phyloP scores from a whole-genome alignment of 1,140 invertebrate species.

The Heliothis subflexa region DNA sequence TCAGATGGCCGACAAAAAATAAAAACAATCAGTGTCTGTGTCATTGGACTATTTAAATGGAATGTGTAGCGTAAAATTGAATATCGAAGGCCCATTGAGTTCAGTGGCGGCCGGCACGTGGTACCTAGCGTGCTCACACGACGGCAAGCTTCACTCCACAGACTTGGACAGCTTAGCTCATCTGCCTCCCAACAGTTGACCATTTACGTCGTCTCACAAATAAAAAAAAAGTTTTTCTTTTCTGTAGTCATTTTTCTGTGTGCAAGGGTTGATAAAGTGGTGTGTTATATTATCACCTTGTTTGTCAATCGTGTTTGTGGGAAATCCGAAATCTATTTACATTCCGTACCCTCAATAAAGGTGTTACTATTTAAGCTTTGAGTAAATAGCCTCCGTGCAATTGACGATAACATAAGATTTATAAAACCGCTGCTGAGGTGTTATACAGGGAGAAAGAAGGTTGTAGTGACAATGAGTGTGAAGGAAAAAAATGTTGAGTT shows the following conservation, averaged over 20 bases:
- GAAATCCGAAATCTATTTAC: conserved; percentile 73
- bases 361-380: conserved; percentile 66
- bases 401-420: conserved; percentile 65
- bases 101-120: conserved; percentile 1
- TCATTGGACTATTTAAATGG: conserved; percentile 45
- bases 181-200: conserved; percentile 13
- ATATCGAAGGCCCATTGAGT: conserved; percentile 39
- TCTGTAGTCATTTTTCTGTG: neutral
- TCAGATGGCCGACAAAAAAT: neutral
- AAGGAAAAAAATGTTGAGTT: conserved; percentile 70
- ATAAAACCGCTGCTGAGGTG: conserved; percentile 64
- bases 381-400: conserved; percentile 61
- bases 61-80: conserved; percentile 36
- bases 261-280: conserved; percentile 1
- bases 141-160: neutral
- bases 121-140: neutral
- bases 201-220: conserved; percentile 20
- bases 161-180: neutral
- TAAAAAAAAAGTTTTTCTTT: neutral
- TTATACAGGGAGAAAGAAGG: conserved; percentile 63
- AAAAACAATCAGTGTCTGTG: conserved; percentile 38
- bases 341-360: conserved; percentile 64
- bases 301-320: conserved; percentile 73
- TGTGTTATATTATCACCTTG: conserved; percentile 56
- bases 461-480: conserved; percentile 63